Conservation (phyloP, 2,888 invertebrate genomes). For the Hyppa rectilinea region DNA sequence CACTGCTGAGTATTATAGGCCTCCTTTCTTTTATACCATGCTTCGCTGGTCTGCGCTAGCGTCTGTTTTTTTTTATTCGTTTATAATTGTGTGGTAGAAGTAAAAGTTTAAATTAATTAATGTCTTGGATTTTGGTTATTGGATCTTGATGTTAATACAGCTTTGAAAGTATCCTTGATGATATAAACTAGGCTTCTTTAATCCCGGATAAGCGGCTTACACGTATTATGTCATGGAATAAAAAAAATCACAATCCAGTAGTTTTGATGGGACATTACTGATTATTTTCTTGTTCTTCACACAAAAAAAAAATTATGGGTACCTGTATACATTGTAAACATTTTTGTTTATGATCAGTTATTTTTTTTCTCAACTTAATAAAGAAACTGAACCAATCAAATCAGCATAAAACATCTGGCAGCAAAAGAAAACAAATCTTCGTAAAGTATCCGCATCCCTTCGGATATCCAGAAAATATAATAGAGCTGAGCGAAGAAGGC, state of each 20-base stretch:
- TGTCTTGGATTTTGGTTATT: neutral
- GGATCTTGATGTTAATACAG: neutral
- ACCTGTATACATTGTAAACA: neutral
- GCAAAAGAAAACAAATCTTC: conserved; percentile 56
- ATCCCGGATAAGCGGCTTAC: conserved; percentile 13
- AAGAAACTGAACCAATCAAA: conserved; percentile 40
- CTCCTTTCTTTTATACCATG: no score
- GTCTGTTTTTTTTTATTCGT: neutral
- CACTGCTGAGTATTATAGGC: no score
- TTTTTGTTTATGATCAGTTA: neutral
- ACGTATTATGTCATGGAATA: neutral
- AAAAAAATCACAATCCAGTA: neutral
- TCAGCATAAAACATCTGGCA: conserved; percentile 45
- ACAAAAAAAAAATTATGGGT: neutral
- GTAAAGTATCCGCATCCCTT: conserved; percentile 56
- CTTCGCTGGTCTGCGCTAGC: no score
- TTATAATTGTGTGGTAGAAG: neutral
- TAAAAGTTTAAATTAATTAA: neutral
- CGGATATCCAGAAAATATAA: conserved; percentile 62
- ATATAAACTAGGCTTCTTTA: conserved; percentile 20
- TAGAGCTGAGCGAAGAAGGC: conserved; percentile 62
- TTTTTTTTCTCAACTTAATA: neutral
- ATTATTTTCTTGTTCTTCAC: neutral
- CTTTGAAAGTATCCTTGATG: neutral
- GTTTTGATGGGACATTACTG: neutral